These are phyloP conservation scores for Paralvinella palmiformis DNA, from an alignment of 1,140 invertebrate genomes.

Conservation along the genomic window DNA sequence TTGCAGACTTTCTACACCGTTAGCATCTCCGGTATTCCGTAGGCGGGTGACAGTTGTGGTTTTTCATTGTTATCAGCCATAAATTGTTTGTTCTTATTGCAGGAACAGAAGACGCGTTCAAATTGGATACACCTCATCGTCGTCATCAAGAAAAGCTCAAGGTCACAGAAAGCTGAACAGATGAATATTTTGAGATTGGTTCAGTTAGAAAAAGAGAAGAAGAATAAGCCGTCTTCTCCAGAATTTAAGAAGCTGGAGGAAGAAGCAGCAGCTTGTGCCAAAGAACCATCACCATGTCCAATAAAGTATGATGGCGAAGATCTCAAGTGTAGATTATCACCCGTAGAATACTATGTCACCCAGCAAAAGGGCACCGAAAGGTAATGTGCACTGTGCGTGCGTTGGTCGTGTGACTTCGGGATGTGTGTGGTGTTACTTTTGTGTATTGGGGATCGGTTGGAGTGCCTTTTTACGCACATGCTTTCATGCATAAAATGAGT, in stretches of 20 bases:
- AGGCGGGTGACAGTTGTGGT: too few relatives aligned
- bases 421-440: neutral
- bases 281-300: neutral
- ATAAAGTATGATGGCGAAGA: neutral
- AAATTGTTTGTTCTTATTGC: too few relatives aligned
- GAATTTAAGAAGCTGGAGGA: neutral
- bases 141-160: too few relatives aligned
- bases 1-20: too few relatives aligned
- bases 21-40: too few relatives aligned
- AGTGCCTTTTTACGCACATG: too few relatives aligned
- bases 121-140: too few relatives aligned
- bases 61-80: too few relatives aligned
- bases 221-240: neutral
- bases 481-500: too few relatives aligned
- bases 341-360: constrained; percentile 3
- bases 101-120: too few relatives aligned
- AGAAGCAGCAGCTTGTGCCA: neutral
- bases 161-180: too few relatives aligned
- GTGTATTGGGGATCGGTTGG: neutral
- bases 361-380: constrained; percentile 3
- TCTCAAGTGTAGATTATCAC: neutral
- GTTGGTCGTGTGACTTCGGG: neutral
- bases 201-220: neutral
- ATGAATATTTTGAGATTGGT: constrained; percentile 8
- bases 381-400: neutral